Evolutionary conservation across 2,113 vertebrate genomes (phyloP), one percentile per base, ranked within the genome.

Genomic region (Scopus umbretta): DNA sequence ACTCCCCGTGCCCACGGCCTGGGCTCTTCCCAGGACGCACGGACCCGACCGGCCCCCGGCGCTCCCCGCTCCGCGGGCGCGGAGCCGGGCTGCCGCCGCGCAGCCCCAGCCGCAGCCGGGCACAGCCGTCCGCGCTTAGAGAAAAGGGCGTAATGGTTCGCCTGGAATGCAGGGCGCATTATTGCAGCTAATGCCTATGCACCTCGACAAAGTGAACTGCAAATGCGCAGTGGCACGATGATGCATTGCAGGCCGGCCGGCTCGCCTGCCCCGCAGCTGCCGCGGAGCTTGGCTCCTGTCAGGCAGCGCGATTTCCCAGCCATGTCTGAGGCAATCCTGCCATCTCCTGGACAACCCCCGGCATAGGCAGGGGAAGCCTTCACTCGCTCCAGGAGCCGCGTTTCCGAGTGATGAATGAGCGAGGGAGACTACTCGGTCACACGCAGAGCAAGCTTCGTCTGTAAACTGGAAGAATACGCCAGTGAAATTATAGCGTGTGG

Each of bases 301-400:
- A 73, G 78, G 61, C 67, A 79, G 89, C 2, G 42, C 53, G 8
- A 0, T 42, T 86, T 81, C 50, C 52, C 67, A 79, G 87, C 87
- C 82, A 95, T 96, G 92, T 84, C 75, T 97, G 80, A 96, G 86
- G 85, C 96, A 92, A 97, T 97, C 96, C 97, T 97, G 98, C 98
- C 98, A 98, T 98, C 98, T 98, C 95, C 98, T 98, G 98, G 98
- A 97, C 96, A 58, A 75, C 29, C 10, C 10, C 43, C 0, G 75
- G 61, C 97, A 98, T 98, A 97, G 96, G 71, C 95, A 21, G 70
- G 80, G 68, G 50, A 74, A 68, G 52, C 34, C 10, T 5, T 7
- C 34, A 0, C 29, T 43, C 4, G 1, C 36, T 13, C 7, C 50
- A 4, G 38, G 34, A 49, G 40, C 65, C 9, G 55, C 22, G 16